phyloP scores from a whole-genome alignment of 2,888 invertebrate species.

The Lasioglossum marginatum region DNA sequence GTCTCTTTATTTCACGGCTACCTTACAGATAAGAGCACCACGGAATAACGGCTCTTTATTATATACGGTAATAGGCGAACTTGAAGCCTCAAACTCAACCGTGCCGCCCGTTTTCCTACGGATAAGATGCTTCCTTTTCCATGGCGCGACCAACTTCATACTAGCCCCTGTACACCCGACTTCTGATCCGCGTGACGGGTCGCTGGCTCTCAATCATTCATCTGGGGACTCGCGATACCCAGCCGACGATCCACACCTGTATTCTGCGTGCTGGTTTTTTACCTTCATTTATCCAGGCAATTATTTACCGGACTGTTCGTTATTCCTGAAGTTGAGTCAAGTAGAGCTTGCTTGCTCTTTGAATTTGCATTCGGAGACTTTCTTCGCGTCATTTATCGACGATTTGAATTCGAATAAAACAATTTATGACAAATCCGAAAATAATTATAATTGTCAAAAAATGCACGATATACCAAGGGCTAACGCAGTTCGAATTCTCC shows the following conservation, averaged over 20 bases:
- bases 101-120: slow-evolving; percentile 66
- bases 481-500: too few relatives aligned
- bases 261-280: background rate
- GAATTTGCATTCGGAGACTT: too few relatives aligned
- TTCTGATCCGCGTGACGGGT: background rate
- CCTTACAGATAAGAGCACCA: slow-evolving; percentile 71
- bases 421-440: too few relatives aligned
- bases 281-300: background rate
- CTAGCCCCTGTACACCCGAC: slow-evolving; percentile 25
- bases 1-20: slow-evolving; percentile 73
- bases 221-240: background rate
- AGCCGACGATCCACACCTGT: background rate
- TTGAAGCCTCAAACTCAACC: slow-evolving; percentile 72
- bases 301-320: background rate
- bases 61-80: slow-evolving; percentile 75
- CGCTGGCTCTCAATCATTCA: background rate
- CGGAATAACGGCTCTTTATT: slow-evolving; percentile 75
- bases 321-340: background rate
- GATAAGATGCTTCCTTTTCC: slow-evolving; percentile 69
- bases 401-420: too few relatives aligned
- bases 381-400: too few relatives aligned
- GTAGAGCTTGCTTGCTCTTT: too few relatives aligned
- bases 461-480: too few relatives aligned
- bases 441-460: too few relatives aligned
- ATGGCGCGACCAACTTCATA: slow-evolving; percentile 28